Evolutionary conservation across 2,113 vertebrate genomes (phyloP).

Genomic region (Upupa epops): DNA sequence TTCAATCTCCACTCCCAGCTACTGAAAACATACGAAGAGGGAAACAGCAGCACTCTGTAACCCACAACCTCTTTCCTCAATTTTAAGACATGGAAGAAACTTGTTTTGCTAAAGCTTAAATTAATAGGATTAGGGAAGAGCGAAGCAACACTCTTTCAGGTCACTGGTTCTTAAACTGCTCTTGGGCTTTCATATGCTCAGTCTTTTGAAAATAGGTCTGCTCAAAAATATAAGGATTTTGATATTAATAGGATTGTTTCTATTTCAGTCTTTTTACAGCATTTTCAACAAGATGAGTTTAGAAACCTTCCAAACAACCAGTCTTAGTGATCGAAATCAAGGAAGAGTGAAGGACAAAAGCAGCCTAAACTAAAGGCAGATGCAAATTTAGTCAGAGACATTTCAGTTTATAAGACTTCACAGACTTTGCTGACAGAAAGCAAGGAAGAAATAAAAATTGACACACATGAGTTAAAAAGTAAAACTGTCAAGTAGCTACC

Average conservation of each 20-base stretch:
- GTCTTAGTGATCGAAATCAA: neutral
- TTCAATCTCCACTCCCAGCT: neutral
- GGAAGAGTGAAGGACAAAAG: neutral
- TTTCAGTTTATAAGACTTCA: neutral
- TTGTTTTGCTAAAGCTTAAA: conserved; percentile 34
- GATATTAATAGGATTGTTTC: conserved; percentile 41
- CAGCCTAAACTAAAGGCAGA: neutral
- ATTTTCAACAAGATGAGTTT: neutral
- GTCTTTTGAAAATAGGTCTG: conserved; percentile 54
- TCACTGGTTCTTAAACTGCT: conserved; percentile 62
- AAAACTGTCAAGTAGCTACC: neutral
- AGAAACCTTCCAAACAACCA: neutral
- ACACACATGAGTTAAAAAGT: neutral
- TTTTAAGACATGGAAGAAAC: conserved; percentile 16
- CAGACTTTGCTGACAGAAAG: neutral
- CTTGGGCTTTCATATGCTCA: conserved; percentile 50
- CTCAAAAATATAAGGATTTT: conserved; percentile 46
- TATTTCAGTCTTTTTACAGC: conserved; percentile 46
- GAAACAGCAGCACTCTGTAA: conserved; percentile 37
- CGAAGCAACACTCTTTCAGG: conserved; percentile 37
- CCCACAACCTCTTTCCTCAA: conserved; percentile 24
- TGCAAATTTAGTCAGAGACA: neutral
- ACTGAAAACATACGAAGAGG: neutral
- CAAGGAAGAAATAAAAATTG: neutral
- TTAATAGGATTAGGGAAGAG: conserved; percentile 60